These are phyloP conservation scores for Holothuria glaberrima DNA, from an alignment of 35 echinoderm and acorn worm genomes.

Conservation along the genomic window DNA sequence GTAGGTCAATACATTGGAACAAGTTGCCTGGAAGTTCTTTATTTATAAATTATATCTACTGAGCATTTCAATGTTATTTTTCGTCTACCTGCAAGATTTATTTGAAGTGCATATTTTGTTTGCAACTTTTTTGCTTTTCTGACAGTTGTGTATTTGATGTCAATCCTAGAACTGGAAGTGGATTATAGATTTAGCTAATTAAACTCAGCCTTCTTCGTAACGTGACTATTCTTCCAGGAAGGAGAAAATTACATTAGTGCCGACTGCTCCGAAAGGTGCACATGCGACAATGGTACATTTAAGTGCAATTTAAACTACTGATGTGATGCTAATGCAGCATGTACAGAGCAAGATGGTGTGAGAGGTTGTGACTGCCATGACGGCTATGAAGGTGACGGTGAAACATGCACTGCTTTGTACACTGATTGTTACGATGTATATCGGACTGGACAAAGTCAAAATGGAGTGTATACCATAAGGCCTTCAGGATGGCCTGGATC, in stretches of 20 bases:
- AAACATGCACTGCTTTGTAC: not conserved
- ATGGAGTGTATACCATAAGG: not conserved
- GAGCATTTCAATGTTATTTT: not conserved
- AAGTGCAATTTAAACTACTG: not conserved
- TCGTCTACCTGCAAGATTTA: not conserved
- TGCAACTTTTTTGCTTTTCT: no score
- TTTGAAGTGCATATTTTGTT: not conserved
- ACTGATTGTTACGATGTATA: not conserved
- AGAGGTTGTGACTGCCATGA: not conserved
- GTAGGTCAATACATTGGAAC: not conserved
- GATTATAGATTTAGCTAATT: no score
- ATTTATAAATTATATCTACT: not conserved
- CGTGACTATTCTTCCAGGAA: no score
- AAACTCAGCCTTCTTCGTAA: no score
- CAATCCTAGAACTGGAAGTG: no score
- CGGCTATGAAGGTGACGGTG: not conserved
- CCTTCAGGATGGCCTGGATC: not conserved
- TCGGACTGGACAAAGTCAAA: not conserved
- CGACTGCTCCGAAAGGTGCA: not conserved
- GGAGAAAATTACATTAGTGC: not conserved
- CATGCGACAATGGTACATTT: not conserved
- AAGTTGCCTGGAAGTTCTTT: not conserved
- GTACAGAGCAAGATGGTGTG: not conserved
- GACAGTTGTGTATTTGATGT: no score
- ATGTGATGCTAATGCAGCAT: not conserved